Conservation (phyloP, 2,113 vertebrate genomes). For the Eptesicus fuscus region DNA sequence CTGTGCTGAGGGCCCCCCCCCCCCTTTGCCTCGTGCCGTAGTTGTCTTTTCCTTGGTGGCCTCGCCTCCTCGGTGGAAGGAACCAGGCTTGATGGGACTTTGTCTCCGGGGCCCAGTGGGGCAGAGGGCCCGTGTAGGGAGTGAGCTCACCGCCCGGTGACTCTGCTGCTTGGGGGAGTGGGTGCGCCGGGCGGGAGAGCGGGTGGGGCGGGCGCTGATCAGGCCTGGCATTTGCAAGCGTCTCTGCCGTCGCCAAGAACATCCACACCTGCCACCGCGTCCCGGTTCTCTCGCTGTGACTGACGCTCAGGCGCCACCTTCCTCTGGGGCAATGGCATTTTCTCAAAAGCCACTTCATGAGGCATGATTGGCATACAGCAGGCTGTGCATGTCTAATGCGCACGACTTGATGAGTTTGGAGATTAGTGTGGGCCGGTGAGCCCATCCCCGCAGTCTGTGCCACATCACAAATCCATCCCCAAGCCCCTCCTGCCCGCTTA, state of each 20-base stretch:
- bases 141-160: rapidly evolving
- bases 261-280: rapidly evolving
- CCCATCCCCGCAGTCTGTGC: neutral
- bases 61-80: neutral
- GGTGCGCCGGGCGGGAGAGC: rapidly evolving
- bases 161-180: rapidly evolving
- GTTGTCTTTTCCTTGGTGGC: rapidly evolving
- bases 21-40: rapidly evolving
- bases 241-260: neutral
- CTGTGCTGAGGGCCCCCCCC: rapidly evolving
- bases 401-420: neutral
- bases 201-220: rapidly evolving
- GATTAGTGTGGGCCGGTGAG: rapidly evolving
- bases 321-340: neutral
- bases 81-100: neutral
- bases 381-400: rapidly evolving
- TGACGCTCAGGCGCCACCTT: neutral
- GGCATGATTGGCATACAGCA: neutral
- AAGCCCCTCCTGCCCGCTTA: neutral
- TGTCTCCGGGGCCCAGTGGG: neutral
- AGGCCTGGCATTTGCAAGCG: rapidly evolving
- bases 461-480: neutral
- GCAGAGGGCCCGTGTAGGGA: neutral
- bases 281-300: neutral
- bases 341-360: neutral